Evolutionary conservation across 2,888 invertebrate species (phyloP).

Genomic region (Ecdyonurus torrentis): DNA sequence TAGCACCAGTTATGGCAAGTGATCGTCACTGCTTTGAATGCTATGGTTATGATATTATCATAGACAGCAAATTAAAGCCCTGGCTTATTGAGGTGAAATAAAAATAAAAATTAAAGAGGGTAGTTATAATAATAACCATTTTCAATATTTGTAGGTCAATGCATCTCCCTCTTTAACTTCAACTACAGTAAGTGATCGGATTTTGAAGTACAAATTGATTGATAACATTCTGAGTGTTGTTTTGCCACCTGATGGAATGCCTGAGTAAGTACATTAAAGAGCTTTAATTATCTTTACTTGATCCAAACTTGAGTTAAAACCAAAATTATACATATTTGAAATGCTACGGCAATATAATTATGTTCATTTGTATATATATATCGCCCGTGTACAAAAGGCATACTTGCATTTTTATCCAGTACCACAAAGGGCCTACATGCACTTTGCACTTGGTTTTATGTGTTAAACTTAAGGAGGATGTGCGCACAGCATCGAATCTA

Average conservation of each 20-base stretch:
- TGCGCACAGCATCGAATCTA: too few species aligned
- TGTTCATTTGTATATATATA: too few species aligned
- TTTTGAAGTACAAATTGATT: slow-evolving; percentile 82
- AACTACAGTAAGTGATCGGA: slow-evolving; percentile 85
- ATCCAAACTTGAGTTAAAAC: too few species aligned
- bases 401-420: too few species aligned
- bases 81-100: slow-evolving; percentile 65
- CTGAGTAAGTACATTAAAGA: slow-evolving; percentile 61
- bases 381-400: too few species aligned
- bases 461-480: too few species aligned
- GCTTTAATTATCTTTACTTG: too few species aligned
- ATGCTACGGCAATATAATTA: too few species aligned
- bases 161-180: slow-evolving; percentile 89
- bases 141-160: slow-evolving; percentile 44
- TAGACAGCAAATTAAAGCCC: slow-evolving; percentile 84
- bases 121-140: neutral
- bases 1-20: slow-evolving; percentile 81
- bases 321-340: too few species aligned
- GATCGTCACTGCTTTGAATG: slow-evolving; percentile 87
- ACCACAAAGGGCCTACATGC: too few species aligned
- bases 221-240: slow-evolving; percentile 86
- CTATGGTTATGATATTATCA: slow-evolving; percentile 93
- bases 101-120: neutral
- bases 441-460: too few species aligned
- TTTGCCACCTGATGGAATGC: slow-evolving; percentile 71